These are phyloP conservation scores for Amaurobius ferox DNA, from an alignment of 2,888 invertebrate species.

Conservation along the genomic window DNA sequence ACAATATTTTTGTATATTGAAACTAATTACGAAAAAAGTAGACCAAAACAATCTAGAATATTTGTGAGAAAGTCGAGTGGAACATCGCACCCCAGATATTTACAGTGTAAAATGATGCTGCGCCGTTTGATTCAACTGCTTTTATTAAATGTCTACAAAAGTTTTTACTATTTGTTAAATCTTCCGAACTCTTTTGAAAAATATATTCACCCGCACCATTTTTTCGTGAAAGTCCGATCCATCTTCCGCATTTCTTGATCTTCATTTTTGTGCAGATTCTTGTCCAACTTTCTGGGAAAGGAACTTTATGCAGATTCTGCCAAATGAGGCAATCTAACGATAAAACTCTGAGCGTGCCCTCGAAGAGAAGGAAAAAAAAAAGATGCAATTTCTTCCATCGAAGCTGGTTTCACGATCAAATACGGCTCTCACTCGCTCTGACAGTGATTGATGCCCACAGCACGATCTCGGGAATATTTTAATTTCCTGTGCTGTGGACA, in stretches of 20 bases:
- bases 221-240: background rate
- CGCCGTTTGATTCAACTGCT: too few species aligned
- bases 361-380: background rate
- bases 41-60: too few species aligned
- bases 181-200: too few species aligned
- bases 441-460: slow-evolving; percentile 68
- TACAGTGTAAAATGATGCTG: too few species aligned
- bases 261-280: background rate
- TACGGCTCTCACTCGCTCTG: slow-evolving; percentile 41
- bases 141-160: too few species aligned
- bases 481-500: slow-evolving; percentile 64
- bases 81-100: too few species aligned
- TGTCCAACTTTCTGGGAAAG: background rate
- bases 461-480: slow-evolving; percentile 69
- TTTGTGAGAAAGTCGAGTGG: too few species aligned
- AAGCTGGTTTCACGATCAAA: slow-evolving; percentile 43
- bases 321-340: slow-evolving; percentile 24
- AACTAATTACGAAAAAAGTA: too few species aligned
- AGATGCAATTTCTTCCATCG: slow-evolving; percentile 43
- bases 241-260: slow-evolving; percentile 5
- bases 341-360: background rate
- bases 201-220: background rate
- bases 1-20: too few species aligned
- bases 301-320: slow-evolving; percentile 45
- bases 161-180: too few species aligned